Conservation (phyloP, 2,888 invertebrate species). For the Petrolisthes manimaculis region DNA sequence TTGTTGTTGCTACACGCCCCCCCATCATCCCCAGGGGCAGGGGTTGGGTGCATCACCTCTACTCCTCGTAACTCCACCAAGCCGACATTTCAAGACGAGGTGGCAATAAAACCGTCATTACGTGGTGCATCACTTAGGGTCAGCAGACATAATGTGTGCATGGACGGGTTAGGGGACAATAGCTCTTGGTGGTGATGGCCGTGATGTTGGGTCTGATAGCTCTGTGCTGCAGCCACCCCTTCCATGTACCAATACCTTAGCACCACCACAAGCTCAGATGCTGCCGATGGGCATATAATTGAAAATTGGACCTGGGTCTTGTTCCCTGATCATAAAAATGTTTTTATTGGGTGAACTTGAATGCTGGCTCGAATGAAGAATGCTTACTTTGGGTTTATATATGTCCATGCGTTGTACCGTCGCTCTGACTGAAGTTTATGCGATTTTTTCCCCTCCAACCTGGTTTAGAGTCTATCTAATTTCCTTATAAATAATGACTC, state of each 20-base stretch:
- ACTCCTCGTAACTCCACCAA: background rate
- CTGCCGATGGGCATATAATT: slow-evolving; percentile 60
- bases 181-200: slow-evolving; percentile 27
- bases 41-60: too few relatives aligned
- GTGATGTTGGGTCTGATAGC: slow-evolving; percentile 41
- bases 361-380: slow-evolving; percentile 41
- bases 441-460: slow-evolving; percentile 12
- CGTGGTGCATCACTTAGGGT: slow-evolving; percentile 44
- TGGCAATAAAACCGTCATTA: slow-evolving; percentile 56
- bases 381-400: slow-evolving; percentile 50
- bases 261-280: slow-evolving; percentile 41
- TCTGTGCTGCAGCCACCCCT: slow-evolving; percentile 35
- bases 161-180: slow-evolving; percentile 41
- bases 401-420: slow-evolving; percentile 44
- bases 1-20: background rate
- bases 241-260: slow-evolving; percentile 43
- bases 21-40: background rate
- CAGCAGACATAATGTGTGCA: slow-evolving; percentile 48
- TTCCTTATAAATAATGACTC: slow-evolving; percentile 58
- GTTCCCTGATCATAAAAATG: slow-evolving; percentile 50
- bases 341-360: slow-evolving; percentile 46
- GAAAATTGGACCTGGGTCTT: slow-evolving; percentile 56
- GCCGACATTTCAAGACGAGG: slow-evolving; percentile 51
- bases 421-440: slow-evolving; percentile 54
- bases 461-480: slow-evolving; percentile 42